phyloP scores from a whole-genome alignment of 2,113 vertebrate genomes.

The Nothoprocta perdicaria region DNA sequence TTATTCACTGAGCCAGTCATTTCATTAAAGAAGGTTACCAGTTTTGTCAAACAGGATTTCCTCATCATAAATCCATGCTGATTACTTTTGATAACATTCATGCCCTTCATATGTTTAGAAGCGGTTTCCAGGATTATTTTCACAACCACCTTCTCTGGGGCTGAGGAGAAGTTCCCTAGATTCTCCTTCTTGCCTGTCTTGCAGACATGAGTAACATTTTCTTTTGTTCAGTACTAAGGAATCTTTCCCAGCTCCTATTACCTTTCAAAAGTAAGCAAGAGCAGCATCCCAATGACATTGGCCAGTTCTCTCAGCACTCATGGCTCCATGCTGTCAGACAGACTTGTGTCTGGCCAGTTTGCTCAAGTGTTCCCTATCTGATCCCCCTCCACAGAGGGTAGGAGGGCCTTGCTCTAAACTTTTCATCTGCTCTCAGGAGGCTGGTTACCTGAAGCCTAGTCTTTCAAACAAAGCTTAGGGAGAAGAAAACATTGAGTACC shows the following conservation, averaged over 20 bases:
- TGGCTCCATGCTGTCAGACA: neutral
- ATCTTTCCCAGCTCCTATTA: neutral
- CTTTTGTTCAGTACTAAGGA: neutral
- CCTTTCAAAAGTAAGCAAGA: neutral
- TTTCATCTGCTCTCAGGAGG: neutral
- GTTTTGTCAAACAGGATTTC: neutral
- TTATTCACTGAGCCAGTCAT: neutral
- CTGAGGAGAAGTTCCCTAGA: neutral
- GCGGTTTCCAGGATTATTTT: neutral
- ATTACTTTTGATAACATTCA: neutral
- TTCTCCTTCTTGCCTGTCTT: neutral
- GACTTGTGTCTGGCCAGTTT: neutral
- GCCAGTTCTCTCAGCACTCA: neutral
- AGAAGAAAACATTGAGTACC: neutral
- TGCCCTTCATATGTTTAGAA: neutral
- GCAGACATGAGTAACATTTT: neutral
- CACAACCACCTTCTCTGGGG: neutral
- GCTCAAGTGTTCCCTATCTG: neutral
- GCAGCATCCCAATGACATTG: neutral
- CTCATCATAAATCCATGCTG: neutral
- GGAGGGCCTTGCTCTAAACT: neutral
- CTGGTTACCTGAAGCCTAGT: neutral
- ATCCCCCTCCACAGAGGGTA: neutral
- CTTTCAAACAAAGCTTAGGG: neutral
- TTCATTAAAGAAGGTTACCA: neutral